A percentile compares a stretch with the other conserved stretches of the same genome.
phyloP scores from a whole-genome alignment of 2,888 invertebrate genomes.

The Microplitis deprimator region DNA sequence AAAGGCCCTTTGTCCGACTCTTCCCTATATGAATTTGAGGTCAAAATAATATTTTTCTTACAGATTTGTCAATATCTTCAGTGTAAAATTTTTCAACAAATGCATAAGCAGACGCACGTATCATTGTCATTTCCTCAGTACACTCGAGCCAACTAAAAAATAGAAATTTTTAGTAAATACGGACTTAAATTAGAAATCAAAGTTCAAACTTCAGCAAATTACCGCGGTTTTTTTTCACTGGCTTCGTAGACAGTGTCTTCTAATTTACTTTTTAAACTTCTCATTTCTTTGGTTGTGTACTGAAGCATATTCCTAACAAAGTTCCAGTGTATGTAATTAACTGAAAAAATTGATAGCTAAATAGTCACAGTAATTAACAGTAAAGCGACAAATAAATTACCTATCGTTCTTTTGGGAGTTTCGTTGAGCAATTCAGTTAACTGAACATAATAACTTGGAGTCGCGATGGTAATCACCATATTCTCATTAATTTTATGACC shows the following conservation, averaged over 20 bases:
- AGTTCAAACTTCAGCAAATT: neutral
- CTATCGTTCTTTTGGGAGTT: constrained; percentile 40
- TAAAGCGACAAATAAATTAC: constrained; percentile 21
- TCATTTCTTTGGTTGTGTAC: constrained; percentile 43
- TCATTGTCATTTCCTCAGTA: constrained; percentile 42
- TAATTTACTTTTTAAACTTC: constrained; percentile 23
- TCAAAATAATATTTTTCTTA: constrained; percentile 11
- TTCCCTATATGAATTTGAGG: neutral
- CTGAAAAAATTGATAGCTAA: constrained; percentile 16
- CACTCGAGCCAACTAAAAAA: constrained; percentile 45
- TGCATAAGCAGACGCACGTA: constrained; percentile 35
- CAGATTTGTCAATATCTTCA: constrained; percentile 32
- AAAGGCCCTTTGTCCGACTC: too few relatives aligned
- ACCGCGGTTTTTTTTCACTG: constrained; percentile 41
- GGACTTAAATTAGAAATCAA: too few relatives aligned
- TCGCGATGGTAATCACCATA: neutral
- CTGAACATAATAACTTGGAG: constrained; percentile 2
- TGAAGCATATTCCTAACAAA: constrained; percentile 42
- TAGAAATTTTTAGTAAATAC: neutral
- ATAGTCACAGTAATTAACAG: neutral
- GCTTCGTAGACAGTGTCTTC: constrained; percentile 32
- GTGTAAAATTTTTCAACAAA: constrained; percentile 45
- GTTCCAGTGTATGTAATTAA: constrained; percentile 49
- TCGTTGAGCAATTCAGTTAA: constrained; percentile 31
- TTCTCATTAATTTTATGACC: constrained; percentile 25